Evolutionary conservation across 1,140 invertebrate genomes (phyloP).

Genomic region (Caenorhabditis briggsae): DNA sequence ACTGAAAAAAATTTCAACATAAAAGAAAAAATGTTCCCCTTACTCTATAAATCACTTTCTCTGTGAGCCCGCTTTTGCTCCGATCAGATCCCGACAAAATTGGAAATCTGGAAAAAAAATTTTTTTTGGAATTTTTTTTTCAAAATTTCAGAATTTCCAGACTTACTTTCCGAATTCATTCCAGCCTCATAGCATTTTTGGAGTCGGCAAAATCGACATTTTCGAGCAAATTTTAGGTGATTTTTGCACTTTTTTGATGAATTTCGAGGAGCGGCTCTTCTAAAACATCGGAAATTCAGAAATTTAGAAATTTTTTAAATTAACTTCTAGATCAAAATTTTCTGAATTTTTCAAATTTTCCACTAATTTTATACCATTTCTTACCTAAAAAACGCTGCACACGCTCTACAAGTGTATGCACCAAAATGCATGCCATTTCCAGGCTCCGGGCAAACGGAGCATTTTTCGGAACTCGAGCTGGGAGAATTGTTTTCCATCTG

Average conservation of each 20-base stretch:
- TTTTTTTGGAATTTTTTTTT: background rate
- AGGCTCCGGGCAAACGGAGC: background rate
- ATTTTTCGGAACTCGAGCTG: background rate
- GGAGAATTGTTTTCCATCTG: background rate
- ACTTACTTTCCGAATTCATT: slow-evolving; percentile 16
- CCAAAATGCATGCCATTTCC: slow-evolving; percentile 36
- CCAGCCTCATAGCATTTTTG: slow-evolving; percentile 16
- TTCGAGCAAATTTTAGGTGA: background rate
- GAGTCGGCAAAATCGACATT: slow-evolving; percentile 1
- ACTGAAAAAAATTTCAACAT: background rate
- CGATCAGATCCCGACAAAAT: slow-evolving; percentile 7
- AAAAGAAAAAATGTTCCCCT: background rate
- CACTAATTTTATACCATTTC: background rate
- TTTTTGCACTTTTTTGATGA: background rate
- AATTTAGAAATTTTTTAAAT: too few species aligned
- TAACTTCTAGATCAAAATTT: too few species aligned
- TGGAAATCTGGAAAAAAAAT: slow-evolving; percentile 2
- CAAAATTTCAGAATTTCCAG: background rate
- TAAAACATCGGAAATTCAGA: background rate
- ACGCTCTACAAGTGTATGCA: background rate
- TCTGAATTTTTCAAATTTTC: background rate
- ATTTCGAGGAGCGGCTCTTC: background rate
- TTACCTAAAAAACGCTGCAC: slow-evolving; percentile 2
- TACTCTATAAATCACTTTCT: background rate
- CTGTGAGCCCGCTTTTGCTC: background rate